Base-by-base conservation (phyloP, 2,113 vertebrate species). In the Melanostigma gelatinosum region DNA sequence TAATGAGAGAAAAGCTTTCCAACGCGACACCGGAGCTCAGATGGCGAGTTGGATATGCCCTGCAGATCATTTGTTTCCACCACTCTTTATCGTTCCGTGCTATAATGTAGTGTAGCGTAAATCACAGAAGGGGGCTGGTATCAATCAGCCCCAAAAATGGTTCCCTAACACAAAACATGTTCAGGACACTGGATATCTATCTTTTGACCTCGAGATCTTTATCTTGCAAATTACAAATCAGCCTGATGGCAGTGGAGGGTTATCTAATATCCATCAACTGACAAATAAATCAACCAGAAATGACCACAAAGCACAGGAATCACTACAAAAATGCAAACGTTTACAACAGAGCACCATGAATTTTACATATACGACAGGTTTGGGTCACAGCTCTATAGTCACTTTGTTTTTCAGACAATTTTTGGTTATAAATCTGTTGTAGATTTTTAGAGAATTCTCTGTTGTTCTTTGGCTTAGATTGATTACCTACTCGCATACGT, bases 191-290 rank as follows among this genome's bases (percentile, higher is more conserved):
- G 22, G 78, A 87, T 86, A 86, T 80, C 85, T 29, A 70, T 81
- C 80, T 76, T 71, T 1, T 77, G 75, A 85, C 66, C 71, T 77
- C 24, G 22, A 84, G 85, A 89, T 89, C 57, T 83, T 90, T 83
- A 86, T 90, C 86, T 81, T 57, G 40, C 46, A 83, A 83, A 86
- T 87, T 75, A 75, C 50, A 77, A 85, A 85, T 86, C 69, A 84
- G 67, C 27, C 74, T 60, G 36, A 79, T 83, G 75, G 68, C 84
- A 75, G 80, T 54, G 38, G 27, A 83, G 13, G 16, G 62, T 86
- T 83, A 80, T 88, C 87, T 80, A 86, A 89, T 87, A 87, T 79
- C 76, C 83, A 81, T 82, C 65, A 75, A 29, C 83, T 82, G 77
- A 85, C 65, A 77, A 66, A 75, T 88, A 83, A 79, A 88, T 83